A percentile compares a stretch with the other conserved stretches of the same genome.
Evolutionary conservation across 2,888 invertebrate species (phyloP).

Genomic region (Nemoura dubitans): DNA sequence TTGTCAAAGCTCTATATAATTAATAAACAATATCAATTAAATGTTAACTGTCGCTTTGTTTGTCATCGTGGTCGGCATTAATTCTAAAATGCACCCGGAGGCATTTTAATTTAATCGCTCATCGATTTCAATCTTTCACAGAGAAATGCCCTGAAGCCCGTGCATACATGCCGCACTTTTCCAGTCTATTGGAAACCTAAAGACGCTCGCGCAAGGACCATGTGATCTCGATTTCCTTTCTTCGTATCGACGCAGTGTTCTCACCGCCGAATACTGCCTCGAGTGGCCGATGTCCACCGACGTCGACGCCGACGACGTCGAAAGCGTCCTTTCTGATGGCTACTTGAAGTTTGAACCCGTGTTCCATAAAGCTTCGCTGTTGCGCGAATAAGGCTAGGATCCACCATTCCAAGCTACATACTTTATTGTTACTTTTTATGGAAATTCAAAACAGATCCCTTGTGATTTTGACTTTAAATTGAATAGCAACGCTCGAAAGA

Average conservation of each 20-base stretch:
- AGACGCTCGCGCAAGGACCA: background rate
- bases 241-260: background rate
- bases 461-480: slow-evolving; percentile 18
- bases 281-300: background rate
- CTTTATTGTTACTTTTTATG: slow-evolving; percentile 19
- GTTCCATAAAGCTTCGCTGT: background rate
- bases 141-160: background rate
- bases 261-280: background rate
- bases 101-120: background rate
- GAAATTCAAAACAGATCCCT: slow-evolving; percentile 18
- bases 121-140: background rate
- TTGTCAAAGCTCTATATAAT: background rate
- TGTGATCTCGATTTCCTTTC: background rate
- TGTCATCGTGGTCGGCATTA: background rate
- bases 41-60: background rate
- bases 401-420: background rate
- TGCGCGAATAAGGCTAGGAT: background rate
- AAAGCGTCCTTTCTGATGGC: background rate
- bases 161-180: background rate
- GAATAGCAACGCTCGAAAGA: background rate
- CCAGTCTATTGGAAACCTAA: background rate
- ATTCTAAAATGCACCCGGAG: background rate
- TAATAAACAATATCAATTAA: background rate
- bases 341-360: background rate
- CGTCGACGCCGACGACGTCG: too few species aligned